Conservation (phyloP, 2,797 vertebrate genomes). For the Smutsia temminckii region DNA sequence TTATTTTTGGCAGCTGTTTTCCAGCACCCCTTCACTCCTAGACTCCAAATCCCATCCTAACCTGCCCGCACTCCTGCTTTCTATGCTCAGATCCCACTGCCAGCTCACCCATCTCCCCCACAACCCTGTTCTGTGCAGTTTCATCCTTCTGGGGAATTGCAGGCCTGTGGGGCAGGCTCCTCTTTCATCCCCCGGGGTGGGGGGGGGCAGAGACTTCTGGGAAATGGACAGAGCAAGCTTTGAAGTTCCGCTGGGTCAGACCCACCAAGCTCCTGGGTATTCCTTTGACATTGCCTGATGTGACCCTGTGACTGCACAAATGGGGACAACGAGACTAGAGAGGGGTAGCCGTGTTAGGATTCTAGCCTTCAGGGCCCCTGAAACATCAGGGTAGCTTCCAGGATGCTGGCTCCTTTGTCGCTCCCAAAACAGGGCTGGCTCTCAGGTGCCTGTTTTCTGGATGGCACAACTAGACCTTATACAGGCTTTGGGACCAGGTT, state of each 20-base stretch:
- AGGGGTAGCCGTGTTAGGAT: not conserved
- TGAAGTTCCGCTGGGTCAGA: not conserved
- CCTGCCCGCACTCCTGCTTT: not conserved
- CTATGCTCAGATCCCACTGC: not conserved
- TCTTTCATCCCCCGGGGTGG: not conserved
- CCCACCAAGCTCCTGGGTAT: not conserved
- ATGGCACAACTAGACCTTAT: too few species aligned
- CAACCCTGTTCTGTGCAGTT: too few species aligned
- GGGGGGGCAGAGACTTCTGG: slow-evolving; percentile 43
- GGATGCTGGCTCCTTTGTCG: not conserved
- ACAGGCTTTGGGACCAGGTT: not conserved
- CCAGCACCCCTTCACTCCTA: not conserved
- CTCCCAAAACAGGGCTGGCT: too few species aligned
- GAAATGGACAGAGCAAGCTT: not conserved
- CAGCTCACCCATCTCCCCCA: not conserved
- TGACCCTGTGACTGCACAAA: not conserved
- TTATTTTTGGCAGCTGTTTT: not conserved
- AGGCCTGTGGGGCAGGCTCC: not conserved
- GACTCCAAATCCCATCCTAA: not conserved
- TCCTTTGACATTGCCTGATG: not conserved
- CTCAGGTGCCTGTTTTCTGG: too few species aligned
- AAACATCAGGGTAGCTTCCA: not conserved
- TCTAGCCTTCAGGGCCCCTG: not conserved
- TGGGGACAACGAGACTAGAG: not conserved
- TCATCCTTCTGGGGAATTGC: not conserved